Evolutionary conservation across 2,113 vertebrate species (phyloP).

Genomic region (Rhabdomys dilectus): DNA sequence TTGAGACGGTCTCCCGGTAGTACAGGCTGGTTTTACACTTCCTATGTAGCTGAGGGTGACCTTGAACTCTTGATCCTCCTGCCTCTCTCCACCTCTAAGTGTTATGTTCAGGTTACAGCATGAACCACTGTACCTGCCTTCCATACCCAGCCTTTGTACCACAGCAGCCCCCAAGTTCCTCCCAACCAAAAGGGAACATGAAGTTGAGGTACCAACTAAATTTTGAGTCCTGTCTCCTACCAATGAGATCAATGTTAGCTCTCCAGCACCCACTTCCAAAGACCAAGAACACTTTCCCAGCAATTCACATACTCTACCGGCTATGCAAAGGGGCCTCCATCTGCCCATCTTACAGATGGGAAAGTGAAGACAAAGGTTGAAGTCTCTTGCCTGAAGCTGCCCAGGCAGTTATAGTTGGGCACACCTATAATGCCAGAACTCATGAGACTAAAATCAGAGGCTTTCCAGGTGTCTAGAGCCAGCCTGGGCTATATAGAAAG

Average conservation of each 20-base stretch:
- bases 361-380: not conserved
- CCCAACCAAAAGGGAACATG: not conserved
- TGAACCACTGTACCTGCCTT: not conserved
- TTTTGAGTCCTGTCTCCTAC: not conserved
- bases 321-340: not conserved
- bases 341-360: slow-evolving; percentile 35
- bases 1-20: not conserved
- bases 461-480: not conserved
- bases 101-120: not conserved
- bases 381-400: not conserved
- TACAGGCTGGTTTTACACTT: too few species aligned
- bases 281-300: not conserved
- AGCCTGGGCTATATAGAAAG: not conserved
- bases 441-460: not conserved
- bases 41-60: not conserved
- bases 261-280: not conserved
- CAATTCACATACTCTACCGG: not conserved
- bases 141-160: not conserved
- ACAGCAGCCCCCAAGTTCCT: not conserved
- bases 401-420: not conserved
- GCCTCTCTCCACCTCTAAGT: not conserved
- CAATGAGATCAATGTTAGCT: not conserved
- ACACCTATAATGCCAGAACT: not conserved
- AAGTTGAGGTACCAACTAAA: not conserved
- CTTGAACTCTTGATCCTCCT: not conserved